Evolutionary conservation across 2,888 invertebrate genomes (phyloP).

Genomic region (Drosophila sordidula): DNA sequence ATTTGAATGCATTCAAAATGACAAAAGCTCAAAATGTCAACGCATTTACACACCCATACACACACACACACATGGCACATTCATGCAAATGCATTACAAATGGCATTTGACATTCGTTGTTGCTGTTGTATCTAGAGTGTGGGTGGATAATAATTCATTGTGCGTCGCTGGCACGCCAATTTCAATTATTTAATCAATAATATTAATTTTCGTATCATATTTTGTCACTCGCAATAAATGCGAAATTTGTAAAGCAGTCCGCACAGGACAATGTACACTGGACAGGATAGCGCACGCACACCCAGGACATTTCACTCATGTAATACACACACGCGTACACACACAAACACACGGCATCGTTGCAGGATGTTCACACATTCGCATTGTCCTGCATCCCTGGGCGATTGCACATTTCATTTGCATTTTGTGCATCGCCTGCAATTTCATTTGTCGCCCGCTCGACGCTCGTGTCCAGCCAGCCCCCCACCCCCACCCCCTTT

Average conservation of each 20-base stretch:
- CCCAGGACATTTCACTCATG: constrained; percentile 72
- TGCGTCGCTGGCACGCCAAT: constrained; percentile 80
- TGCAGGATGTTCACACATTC: constrained; percentile 74
- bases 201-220: constrained; percentile 85
- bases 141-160: constrained; percentile 72
- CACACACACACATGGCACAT: constrained; percentile 6
- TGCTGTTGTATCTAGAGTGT: constrained; percentile 7
- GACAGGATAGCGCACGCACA: constrained; percentile 19
- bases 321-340: constrained; percentile 37
- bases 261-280: constrained; percentile 24
- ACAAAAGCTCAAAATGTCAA: constrained; percentile 61
- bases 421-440: constrained; percentile 79
- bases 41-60: constrained; percentile 29
- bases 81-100: constrained; percentile 45
- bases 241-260: constrained; percentile 77
- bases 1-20: constrained; percentile 47
- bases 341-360: constrained; percentile 10
- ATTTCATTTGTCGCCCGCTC: constrained; percentile 70
- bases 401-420: constrained; percentile 74
- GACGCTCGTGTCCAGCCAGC: not conserved
- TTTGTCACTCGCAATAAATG: constrained; percentile 85
- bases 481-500: not conserved
- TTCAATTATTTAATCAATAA: constrained; percentile 86
- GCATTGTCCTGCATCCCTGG: constrained; percentile 58
- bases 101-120: constrained; percentile 44